phyloP scores from a whole-genome alignment of 2,888 invertebrate genomes.

The Archips crataeganus region DNA sequence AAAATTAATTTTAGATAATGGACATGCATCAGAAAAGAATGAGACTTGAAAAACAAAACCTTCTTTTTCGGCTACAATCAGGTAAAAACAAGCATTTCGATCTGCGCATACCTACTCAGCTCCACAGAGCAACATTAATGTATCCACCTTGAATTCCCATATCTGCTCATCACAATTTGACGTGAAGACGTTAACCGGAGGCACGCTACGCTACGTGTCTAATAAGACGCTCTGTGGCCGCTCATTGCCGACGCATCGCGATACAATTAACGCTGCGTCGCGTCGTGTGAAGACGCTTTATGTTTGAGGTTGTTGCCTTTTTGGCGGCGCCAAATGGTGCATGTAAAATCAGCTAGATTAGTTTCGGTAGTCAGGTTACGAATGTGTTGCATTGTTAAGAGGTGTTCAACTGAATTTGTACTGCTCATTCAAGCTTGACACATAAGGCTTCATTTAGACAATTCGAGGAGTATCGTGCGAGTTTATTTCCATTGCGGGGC shows the following conservation, averaged over 20 bases:
- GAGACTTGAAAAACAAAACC: too few relatives aligned
- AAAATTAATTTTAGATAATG: too few relatives aligned
- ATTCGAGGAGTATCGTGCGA: too few relatives aligned
- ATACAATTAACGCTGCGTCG: conserved; percentile 69
- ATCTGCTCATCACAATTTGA: conserved; percentile 61
- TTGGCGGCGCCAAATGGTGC: conserved; percentile 29
- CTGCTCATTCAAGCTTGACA: not conserved
- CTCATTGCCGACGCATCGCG: conserved; percentile 64
- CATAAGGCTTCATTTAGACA: not conserved
- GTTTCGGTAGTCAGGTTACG: not conserved
- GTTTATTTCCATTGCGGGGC: too few relatives aligned
- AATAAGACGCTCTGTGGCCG: conserved; percentile 78
- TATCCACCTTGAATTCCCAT: conserved; percentile 48
- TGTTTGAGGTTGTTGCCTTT: conserved; percentile 36
- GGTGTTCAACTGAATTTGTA: not conserved
- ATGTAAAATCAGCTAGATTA: conserved; percentile 13
- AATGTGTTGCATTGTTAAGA: not conserved
- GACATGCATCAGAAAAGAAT: too few relatives aligned
- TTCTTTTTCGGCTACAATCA: too few relatives aligned
- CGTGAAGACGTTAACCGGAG: conserved; percentile 55
- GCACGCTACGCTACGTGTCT: conserved; percentile 76
- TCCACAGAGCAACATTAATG: not conserved
- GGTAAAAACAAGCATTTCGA: not conserved
- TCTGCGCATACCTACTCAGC: not conserved
- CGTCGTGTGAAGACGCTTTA: conserved; percentile 56